Evolutionary conservation across 2,888 invertebrate species (phyloP).

Genomic region (Lithophane leautieri): DNA sequence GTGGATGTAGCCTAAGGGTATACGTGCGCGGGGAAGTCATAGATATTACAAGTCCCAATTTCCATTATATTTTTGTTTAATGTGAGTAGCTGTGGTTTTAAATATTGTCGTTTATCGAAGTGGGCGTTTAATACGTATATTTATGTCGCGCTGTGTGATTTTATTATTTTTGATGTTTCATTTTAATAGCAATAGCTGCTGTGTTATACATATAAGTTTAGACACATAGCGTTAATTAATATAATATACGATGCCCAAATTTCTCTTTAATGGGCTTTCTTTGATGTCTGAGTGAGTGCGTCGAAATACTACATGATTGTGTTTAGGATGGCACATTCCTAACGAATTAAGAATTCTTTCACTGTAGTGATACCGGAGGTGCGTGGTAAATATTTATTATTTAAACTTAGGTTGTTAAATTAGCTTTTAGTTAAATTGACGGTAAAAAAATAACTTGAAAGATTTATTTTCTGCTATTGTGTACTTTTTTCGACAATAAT

Average conservation of each 20-base stretch:
- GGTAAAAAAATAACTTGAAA: conserved; percentile 62
- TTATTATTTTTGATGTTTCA: conserved; percentile 36
- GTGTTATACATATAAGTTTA: conserved; percentile 62
- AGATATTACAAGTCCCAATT: conserved; percentile 37
- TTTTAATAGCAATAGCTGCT: conserved; percentile 64
- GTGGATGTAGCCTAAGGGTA: conserved; percentile 2
- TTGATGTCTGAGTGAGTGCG: conserved; percentile 56
- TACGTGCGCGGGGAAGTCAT: conserved; percentile 37
- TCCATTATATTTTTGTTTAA: conserved; percentile 34
- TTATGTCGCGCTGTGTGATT: conserved; percentile 40
- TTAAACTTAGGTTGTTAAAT: conserved; percentile 75
- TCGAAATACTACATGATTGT: conserved; percentile 61
- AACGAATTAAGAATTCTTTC: conserved; percentile 67
- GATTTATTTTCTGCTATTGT: conserved; percentile 53
- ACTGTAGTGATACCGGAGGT: conserved; percentile 75
- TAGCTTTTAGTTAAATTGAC: conserved; percentile 69
- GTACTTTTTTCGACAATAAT: conserved; percentile 39
- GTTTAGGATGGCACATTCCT: conserved; percentile 76
- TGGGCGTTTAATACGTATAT: conserved; percentile 33
- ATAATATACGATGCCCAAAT: conserved; percentile 47
- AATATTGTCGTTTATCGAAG: conserved; percentile 27
- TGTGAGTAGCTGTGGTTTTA: conserved; percentile 31
- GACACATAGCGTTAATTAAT: conserved; percentile 58
- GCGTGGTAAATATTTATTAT: conserved; percentile 83
- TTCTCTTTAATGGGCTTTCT: conserved; percentile 45